These are phyloP conservation scores for Drosophila diplacantha DNA, from an alignment of 2,888 invertebrate species.

Conservation along the genomic window DNA sequence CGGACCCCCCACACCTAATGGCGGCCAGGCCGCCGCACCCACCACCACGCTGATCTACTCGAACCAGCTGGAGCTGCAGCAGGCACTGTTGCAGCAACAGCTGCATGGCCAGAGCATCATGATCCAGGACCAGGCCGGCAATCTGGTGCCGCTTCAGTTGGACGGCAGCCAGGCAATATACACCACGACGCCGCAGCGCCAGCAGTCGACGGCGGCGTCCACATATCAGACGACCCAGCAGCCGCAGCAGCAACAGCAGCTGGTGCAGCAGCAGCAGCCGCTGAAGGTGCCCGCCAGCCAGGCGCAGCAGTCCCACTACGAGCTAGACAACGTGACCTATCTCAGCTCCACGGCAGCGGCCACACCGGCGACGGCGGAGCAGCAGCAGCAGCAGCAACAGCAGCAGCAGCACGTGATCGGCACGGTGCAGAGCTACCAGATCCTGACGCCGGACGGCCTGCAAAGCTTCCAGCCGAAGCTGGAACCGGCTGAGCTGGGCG, in stretches of 20 bases:
- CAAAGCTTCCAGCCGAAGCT: slow-evolving; percentile 74
- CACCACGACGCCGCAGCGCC: slow-evolving; percentile 57
- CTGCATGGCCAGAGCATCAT: slow-evolving; percentile 76
- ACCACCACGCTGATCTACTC: slow-evolving; percentile 75
- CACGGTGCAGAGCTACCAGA: slow-evolving; percentile 76
- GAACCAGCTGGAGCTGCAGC: slow-evolving; percentile 76
- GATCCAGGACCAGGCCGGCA: slow-evolving; percentile 76
- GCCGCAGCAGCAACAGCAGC: slow-evolving; percentile 55
- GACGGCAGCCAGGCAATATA: slow-evolving; percentile 75
- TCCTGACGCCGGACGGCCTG: slow-evolving; percentile 75
- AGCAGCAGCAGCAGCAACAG: slow-evolving; percentile 59
- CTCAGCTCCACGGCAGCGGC: slow-evolving; percentile 70
- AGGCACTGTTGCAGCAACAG: slow-evolving; percentile 75
- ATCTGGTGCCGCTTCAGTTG: slow-evolving; percentile 73
- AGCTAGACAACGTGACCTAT: slow-evolving; percentile 75
- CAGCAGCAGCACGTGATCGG: slow-evolving; percentile 73
- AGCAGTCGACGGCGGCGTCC: slow-evolving; percentile 50
- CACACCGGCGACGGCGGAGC: slow-evolving; percentile 64
- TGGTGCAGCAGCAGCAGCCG: slow-evolving; percentile 44
- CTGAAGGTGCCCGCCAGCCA: slow-evolving; percentile 48
- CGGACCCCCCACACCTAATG: slow-evolving; percentile 50
- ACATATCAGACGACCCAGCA: slow-evolving; percentile 63
- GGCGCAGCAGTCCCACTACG: slow-evolving; percentile 72
- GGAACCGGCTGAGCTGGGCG: slow-evolving; percentile 65
- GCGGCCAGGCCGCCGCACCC: slow-evolving; percentile 44